Conservation (phyloP, 2,888 invertebrate species). For the Eupithecia vulgata region DNA sequence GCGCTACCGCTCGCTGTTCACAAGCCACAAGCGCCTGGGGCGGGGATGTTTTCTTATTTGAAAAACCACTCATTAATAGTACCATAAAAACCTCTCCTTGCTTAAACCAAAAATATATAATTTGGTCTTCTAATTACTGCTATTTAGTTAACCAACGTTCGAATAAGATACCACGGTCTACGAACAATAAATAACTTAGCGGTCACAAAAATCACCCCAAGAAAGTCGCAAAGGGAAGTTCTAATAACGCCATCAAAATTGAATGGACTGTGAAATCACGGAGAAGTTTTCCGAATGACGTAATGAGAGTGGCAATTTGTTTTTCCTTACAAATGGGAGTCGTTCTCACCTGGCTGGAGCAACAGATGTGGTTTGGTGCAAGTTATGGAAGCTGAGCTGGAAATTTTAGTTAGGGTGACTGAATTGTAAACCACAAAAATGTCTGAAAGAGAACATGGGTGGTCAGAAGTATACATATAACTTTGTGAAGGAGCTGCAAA, state of each 20-base stretch:
- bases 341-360: constrained; percentile 73
- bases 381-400: constrained; percentile 43
- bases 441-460: no score
- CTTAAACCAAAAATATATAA: not conserved
- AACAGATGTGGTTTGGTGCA: constrained; percentile 67
- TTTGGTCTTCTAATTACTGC: not conserved
- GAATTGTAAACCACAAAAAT: not conserved
- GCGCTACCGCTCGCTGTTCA: no score
- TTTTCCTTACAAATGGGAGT: constrained; percentile 72
- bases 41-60: no score
- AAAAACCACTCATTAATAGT: no score
- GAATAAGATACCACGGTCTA: not conserved
- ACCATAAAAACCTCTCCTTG: not conserved
- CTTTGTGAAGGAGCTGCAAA: no score
- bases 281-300: constrained; percentile 68
- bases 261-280: constrained; percentile 71
- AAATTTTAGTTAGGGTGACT: not conserved
- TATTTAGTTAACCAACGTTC: not conserved
- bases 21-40: no score
- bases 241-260: constrained; percentile 66
- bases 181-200: constrained; percentile 1
- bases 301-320: constrained; percentile 75
- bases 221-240: constrained; percentile 48
- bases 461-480: no score
- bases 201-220: constrained; percentile 9